phyloP scores from a whole-genome alignment of 2,113 vertebrate genomes.

The Thinocorus orbignyianus region DNA sequence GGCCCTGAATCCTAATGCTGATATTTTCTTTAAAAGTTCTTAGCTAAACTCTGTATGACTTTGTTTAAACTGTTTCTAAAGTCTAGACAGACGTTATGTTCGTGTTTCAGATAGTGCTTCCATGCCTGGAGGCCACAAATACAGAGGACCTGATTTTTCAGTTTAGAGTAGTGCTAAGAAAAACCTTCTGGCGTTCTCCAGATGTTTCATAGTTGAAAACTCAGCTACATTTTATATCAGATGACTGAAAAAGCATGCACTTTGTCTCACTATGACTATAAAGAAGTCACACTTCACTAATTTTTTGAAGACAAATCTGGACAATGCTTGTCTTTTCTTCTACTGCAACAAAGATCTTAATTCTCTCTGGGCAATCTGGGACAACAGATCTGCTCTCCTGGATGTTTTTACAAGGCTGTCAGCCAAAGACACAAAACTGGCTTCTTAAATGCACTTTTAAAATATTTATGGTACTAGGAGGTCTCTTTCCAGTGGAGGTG shows the following conservation, averaged over 20 bases:
- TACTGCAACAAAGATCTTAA: background rate
- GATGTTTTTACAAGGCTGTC: background rate
- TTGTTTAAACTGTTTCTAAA: background rate
- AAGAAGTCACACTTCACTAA: background rate
- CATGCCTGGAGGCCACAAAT: background rate
- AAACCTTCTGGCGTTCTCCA: background rate
- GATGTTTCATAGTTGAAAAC: conserved; percentile 9
- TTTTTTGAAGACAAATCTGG: background rate
- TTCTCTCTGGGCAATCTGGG: background rate
- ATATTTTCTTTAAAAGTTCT: background rate
- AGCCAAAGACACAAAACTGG: background rate
- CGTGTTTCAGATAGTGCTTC: background rate
- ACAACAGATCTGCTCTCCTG: background rate
- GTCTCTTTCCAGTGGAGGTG: background rate
- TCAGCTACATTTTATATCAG: background rate
- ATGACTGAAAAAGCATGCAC: background rate
- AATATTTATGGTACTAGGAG: background rate
- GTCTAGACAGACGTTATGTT: background rate
- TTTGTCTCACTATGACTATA: background rate
- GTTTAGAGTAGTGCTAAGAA: background rate
- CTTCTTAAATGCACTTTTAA: background rate
- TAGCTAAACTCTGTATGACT: background rate
- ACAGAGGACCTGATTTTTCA: background rate
- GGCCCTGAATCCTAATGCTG: background rate
- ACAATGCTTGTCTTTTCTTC: background rate